Conservation (phyloP, 2,888 invertebrate genomes). For the Pomacea canaliculata region DNA sequence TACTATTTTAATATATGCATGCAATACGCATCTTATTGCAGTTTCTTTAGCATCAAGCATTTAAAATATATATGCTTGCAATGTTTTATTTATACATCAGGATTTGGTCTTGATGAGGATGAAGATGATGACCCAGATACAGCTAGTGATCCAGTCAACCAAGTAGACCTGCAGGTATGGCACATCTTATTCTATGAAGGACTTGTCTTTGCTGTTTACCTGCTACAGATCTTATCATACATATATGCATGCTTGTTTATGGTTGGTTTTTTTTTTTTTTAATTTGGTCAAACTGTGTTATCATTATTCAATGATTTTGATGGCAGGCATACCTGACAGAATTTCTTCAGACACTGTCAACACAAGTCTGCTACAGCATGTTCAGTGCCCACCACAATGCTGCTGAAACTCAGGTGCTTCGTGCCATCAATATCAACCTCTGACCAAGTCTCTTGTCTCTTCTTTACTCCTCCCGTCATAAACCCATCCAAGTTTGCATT, state of each 20-base stretch:
- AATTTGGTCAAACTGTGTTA: no score
- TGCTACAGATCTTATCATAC: no score
- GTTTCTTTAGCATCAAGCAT: no score
- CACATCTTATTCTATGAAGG: no score
- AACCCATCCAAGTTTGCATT: no score
- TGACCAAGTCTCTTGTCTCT: conserved; percentile 22
- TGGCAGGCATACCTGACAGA: conserved; percentile 76
- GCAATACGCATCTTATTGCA: no score
- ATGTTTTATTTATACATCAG: conserved; percentile 13
- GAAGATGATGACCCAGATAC: conserved; percentile 75
- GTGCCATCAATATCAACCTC: conserved; percentile 56
- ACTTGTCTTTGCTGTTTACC: no score
- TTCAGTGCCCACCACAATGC: conserved; percentile 76
- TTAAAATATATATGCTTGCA: no score
- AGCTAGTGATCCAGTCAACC: conserved; percentile 76
- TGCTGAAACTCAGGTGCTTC: conserved; percentile 74
- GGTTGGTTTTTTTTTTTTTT: no score
- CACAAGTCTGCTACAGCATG: conserved; percentile 76
- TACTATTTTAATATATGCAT: no score
- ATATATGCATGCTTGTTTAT: no score
- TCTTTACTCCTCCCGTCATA: no score
- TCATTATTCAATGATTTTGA: neutral
- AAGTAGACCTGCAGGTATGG: conserved; percentile 74
- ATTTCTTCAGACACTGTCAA: conserved; percentile 77
- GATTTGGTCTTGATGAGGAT: conserved; percentile 55